Conservation (phyloP, 2,888 invertebrate species). For the Automeris io region DNA sequence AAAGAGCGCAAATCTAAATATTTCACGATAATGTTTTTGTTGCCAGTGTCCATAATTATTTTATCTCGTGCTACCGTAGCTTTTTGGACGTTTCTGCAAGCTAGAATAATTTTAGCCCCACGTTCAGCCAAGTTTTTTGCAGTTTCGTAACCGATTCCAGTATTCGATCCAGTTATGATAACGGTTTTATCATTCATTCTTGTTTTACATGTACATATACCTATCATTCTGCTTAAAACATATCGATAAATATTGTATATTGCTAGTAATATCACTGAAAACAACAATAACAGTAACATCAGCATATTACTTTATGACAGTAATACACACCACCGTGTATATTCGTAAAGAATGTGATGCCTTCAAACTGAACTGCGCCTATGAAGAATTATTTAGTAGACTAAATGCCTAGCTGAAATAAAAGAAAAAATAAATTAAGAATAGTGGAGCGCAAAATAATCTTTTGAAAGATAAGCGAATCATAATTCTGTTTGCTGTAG, state of each 20-base stretch:
- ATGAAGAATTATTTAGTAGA: too few species aligned
- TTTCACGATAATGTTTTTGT: slow-evolving; percentile 79
- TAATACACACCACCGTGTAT: too few species aligned
- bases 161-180: slow-evolving; percentile 46
- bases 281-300: slow-evolving; percentile 13
- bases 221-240: slow-evolving; percentile 23
- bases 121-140: slow-evolving; percentile 55
- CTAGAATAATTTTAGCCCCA: slow-evolving; percentile 72
- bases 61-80: slow-evolving; percentile 65
- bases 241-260: slow-evolving; percentile 15
- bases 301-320: too few species aligned
- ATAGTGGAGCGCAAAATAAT: too few species aligned
- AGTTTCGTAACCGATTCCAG: slow-evolving; percentile 45
- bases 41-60: slow-evolving; percentile 79
- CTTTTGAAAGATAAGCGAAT: too few species aligned
- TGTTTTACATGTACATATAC: slow-evolving; percentile 22
- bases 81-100: slow-evolving; percentile 56
- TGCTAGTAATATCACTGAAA: slow-evolving; percentile 7
- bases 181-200: slow-evolving; percentile 39
- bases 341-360: too few species aligned
- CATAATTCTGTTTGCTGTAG: too few species aligned
- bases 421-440: too few species aligned
- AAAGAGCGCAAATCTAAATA: slow-evolving; percentile 84
- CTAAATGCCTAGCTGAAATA: too few species aligned
- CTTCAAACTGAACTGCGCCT: too few species aligned